Conservation (phyloP, 2,888 invertebrate species). For the Drosophila flavopinicola region DNA sequence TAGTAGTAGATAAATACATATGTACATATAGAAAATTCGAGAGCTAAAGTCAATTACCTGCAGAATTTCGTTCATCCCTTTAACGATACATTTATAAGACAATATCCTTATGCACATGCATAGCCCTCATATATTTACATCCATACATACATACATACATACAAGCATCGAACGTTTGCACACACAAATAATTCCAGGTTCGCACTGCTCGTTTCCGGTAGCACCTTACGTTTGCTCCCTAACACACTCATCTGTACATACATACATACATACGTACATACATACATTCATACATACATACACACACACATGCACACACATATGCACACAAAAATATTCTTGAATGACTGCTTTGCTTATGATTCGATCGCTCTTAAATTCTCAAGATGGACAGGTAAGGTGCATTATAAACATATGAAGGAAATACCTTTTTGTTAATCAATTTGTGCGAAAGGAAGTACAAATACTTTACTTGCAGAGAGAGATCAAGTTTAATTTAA, state of each 20-base stretch:
- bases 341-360: conserved; percentile 20
- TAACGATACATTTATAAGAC: background rate
- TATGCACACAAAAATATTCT: conserved; percentile 14
- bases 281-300: background rate
- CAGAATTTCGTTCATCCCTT: conserved; percentile 7
- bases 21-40: background rate
- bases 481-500: too few relatives aligned
- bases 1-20: background rate
- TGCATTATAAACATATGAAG: background rate
- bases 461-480: background rate
- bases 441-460: conserved; percentile 1
- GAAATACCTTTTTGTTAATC: conserved; percentile 11
- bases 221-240: conserved; percentile 13
- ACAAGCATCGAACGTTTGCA: background rate
- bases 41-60: conserved; percentile 1
- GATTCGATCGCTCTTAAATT: conserved; percentile 16
- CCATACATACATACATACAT: background rate
- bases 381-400: conserved; percentile 17
- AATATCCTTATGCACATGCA: background rate
- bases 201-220: conserved; percentile 20
- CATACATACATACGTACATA: background rate
- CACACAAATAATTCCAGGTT: conserved; percentile 17
- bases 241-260: background rate
- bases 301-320: conserved; percentile 14
- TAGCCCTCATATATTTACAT: background rate